phyloP scores from a whole-genome alignment of 2,113 vertebrate species.

The Ictalurus furcatus region DNA sequence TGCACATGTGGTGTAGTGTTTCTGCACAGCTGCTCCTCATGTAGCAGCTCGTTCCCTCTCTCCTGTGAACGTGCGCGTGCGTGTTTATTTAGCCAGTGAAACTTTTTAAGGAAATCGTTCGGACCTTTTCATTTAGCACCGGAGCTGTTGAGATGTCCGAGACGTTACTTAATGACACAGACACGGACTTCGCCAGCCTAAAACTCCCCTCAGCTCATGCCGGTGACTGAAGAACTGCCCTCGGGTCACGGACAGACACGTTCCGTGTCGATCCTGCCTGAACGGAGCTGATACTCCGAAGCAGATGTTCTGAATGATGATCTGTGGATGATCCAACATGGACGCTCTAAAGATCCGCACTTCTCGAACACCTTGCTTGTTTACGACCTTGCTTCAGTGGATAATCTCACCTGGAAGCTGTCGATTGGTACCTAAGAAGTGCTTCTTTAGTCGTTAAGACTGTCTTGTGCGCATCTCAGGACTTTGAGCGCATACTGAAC shows the following conservation, averaged over 20 bases:
- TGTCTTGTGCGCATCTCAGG: neutral
- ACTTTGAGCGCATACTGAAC: neutral
- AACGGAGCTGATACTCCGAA: neutral
- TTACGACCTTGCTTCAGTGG: neutral
- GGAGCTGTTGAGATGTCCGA: neutral
- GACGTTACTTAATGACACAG: neutral
- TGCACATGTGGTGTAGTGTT: conserved; percentile 30
- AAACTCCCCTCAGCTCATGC: neutral
- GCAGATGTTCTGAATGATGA: neutral
- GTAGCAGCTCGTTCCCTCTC: neutral
- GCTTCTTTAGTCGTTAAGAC: neutral
- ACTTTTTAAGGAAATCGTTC: neutral
- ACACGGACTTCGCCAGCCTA: neutral
- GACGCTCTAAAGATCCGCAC: neutral
- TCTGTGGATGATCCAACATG: neutral
- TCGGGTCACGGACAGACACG: neutral
- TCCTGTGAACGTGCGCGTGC: neutral
- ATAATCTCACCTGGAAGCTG: neutral
- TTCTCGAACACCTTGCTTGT: neutral
- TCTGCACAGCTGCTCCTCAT: conserved; percentile 2
- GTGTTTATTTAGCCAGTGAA: conserved; percentile 2
- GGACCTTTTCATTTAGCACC: neutral
- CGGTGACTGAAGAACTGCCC: neutral
- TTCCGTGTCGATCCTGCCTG: neutral
- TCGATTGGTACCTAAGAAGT: neutral